Evolutionary conservation across 2,888 invertebrate genomes (phyloP).

Genomic region (Sialis fuliginosa): DNA sequence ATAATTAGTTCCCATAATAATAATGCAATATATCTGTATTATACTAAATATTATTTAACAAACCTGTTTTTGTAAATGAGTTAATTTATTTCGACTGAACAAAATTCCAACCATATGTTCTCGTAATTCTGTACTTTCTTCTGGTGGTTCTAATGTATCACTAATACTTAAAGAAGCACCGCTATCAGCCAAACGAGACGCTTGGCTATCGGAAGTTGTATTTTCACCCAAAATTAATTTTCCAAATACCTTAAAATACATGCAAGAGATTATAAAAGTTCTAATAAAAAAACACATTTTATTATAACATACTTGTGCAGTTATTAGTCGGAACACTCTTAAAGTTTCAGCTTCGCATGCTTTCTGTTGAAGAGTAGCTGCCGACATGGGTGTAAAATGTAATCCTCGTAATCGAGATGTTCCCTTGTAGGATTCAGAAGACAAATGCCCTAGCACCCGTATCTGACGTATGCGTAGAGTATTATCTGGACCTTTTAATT

Average conservation of each 20-base stretch:
- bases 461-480: conserved; percentile 79
- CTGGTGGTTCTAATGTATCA: conserved; percentile 26
- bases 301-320: conserved; percentile 48
- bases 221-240: conserved; percentile 60
- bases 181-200: conserved; percentile 12
- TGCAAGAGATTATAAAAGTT: background rate
- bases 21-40: too few relatives aligned
- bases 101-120: conserved; percentile 95
- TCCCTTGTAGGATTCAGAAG: conserved; percentile 33
- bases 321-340: conserved; percentile 78
- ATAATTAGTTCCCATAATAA: too few relatives aligned
- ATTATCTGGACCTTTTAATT: conserved; percentile 82
- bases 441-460: conserved; percentile 43
- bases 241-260: conserved; percentile 57
- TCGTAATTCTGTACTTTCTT: conserved; percentile 39
- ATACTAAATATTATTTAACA: conserved; percentile 9
- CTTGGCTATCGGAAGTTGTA: conserved; percentile 13
- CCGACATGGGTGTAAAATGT: background rate
- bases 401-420: conserved; percentile 4
- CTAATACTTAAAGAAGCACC: conserved; percentile 16
- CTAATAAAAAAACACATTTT: background rate
- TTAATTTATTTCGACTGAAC: conserved; percentile 83
- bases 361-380: conserved; percentile 54
- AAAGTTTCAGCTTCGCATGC: conserved; percentile 85
- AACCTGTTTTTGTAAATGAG: conserved; percentile 83